Conservation (phyloP, 2,797 vertebrate species). For the Microctenopoma stevenorrisi region DNA sequence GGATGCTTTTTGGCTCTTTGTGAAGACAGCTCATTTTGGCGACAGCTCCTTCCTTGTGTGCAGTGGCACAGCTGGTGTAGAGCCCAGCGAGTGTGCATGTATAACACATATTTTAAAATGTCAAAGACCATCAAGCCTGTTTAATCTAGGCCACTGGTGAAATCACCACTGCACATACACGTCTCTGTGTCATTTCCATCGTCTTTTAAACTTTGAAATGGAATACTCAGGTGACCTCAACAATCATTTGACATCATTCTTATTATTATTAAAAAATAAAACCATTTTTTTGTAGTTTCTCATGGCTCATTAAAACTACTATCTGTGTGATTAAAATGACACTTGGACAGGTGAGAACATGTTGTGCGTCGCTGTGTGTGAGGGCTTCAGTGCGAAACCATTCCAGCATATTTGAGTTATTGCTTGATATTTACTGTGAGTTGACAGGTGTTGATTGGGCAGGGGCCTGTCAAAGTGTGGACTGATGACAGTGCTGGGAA, state of each 20-base stretch:
- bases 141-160: slow-evolving; percentile 55
- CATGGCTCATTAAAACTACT: slow-evolving; percentile 17
- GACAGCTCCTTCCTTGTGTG: slow-evolving; percentile 58
- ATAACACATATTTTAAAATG: slow-evolving; percentile 40
- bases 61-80: slow-evolving; percentile 69
- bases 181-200: background rate
- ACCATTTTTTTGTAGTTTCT: background rate
- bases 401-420: background rate
- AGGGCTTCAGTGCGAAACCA: slow-evolving; percentile 6
- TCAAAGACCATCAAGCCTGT: slow-evolving; percentile 41
- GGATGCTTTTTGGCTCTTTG: slow-evolving; percentile 60
- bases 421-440: slow-evolving; percentile 14
- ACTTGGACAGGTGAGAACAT: slow-evolving; percentile 34
- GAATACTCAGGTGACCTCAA: slow-evolving; percentile 14
- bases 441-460: slow-evolving; percentile 17
- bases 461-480: slow-evolving; percentile 7
- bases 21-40: slow-evolving; percentile 71
- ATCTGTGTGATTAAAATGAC: slow-evolving; percentile 22
- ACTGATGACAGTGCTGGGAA: slow-evolving; percentile 1
- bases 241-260: slow-evolving; percentile 2
- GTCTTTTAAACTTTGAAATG: background rate
- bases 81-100: slow-evolving; percentile 32
- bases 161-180: slow-evolving; percentile 32
- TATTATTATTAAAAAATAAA: no score
- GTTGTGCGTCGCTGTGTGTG: background rate